phyloP scores from a whole-genome alignment of 2,888 invertebrate species.

The Eristalis tenax region DNA sequence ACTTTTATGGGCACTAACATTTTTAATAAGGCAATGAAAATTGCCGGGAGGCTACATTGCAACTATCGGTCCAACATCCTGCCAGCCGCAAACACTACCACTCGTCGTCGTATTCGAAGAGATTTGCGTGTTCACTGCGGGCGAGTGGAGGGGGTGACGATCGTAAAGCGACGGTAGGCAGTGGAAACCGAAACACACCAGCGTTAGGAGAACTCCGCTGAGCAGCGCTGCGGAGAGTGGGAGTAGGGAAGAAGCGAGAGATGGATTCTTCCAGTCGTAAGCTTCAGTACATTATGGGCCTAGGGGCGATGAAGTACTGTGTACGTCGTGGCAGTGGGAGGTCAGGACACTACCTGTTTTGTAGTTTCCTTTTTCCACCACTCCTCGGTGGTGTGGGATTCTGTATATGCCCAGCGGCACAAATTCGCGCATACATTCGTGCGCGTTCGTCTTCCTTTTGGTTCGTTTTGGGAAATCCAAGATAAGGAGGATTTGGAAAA shows the following conservation, averaged over 20 bases:
- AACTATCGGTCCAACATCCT: constrained; percentile 56
- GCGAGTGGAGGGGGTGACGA: not conserved
- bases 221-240: not conserved
- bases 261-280: constrained; percentile 45
- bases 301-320: not conserved
- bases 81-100: not conserved
- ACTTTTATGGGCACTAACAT: constrained; percentile 69
- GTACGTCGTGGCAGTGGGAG: not conserved
- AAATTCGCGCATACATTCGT: constrained; percentile 4
- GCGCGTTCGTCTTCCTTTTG: not conserved
- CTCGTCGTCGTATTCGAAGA: not conserved
- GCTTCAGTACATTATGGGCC: constrained; percentile 35
- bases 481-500: constrained; percentile 59
- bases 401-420: constrained; percentile 33
- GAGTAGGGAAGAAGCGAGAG: not conserved
- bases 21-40: constrained; percentile 71
- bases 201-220: not conserved
- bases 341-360: constrained; percentile 48
- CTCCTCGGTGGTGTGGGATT: constrained; percentile 1
- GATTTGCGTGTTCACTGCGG: constrained; percentile 1
- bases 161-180: constrained; percentile 35
- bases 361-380: constrained; percentile 11
- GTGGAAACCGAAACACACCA: constrained; percentile 33
- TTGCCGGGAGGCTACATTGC: constrained; percentile 64
- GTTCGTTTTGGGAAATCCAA: constrained; percentile 16